Evolutionary conservation across 2,888 invertebrate genomes (phyloP), one percentile per base, ranked within the genome.

Genomic region (Exephanes ischioxanthus): DNA sequence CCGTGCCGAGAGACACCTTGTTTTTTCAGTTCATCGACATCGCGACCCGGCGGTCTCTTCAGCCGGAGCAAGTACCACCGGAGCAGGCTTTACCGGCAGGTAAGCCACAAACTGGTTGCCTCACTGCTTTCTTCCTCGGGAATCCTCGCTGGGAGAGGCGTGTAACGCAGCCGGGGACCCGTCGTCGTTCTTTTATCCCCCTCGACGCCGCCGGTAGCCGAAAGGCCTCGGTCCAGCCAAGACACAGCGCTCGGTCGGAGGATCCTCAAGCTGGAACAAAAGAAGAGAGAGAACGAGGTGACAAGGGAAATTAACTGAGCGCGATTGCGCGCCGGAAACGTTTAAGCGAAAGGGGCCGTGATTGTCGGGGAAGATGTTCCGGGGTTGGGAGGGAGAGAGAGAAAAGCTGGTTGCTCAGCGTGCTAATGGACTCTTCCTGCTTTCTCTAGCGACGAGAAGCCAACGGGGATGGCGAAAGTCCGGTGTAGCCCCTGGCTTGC

Each of bases 321-420:
- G 84, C 89, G 91, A 92, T 92, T 91, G 91, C 91, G 87, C 84
- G 87, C 83, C 90, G 91, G 90, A 91, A 92, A 90, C 89, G 89
- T 89, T 91, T 90, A 90, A 91, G 83, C 88, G 89, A 87, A 87
- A 86, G 87, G 82, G 90, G 84, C 68, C 75, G 86, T 48, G 45
- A 48, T 48, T 81, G 19, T 45, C 41, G 33, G n/a, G n/a, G 26
- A 72, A 22, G 51, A 48, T 61, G 58, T 58, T 75, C 67, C 41
- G 22, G 72, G 80, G 58, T 14, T 45, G 51, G 58, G 53, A 67
- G 58, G 19, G 75, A 63, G 76, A 63, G 71, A 33, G 67, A 14
- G 80, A 67, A 16, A 72, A 48, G 26, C 16, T 26, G 51, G 58
- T 53, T 66, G 41, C 76, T 63, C 73, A 7, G 63, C 33, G 63